Conservation (phyloP, 2,888 invertebrate species). For the Loripinus fragilis region DNA sequence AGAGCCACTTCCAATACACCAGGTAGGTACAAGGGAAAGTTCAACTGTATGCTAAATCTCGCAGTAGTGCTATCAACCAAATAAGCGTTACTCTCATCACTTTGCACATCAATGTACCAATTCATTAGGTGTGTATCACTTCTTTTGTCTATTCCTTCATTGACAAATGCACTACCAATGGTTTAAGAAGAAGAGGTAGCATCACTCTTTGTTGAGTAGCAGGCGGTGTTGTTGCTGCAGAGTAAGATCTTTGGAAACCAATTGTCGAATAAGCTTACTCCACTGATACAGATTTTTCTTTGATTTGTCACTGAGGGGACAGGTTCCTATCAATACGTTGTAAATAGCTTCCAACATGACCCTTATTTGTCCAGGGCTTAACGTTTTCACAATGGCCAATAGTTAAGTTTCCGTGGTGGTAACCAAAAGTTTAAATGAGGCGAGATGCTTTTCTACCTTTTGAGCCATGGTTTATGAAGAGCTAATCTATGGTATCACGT, state of each 20-base stretch:
- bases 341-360: constrained; percentile 43
- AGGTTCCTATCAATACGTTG: constrained; percentile 52
- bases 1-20: constrained; percentile 27
- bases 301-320: constrained; percentile 31
- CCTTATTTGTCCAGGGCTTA: constrained; percentile 26
- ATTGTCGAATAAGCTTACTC: constrained; percentile 37
- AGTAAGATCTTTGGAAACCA: constrained; percentile 39
- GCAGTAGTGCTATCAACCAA: constrained; percentile 24
- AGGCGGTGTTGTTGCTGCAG: constrained; percentile 26
- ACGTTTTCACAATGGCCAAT: constrained; percentile 26
- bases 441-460: constrained; percentile 31
- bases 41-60: constrained; percentile 33
- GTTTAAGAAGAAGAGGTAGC: constrained; percentile 34
- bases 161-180: constrained; percentile 26
- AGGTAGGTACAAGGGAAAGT: constrained; percentile 24
- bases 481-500: too few relatives aligned
- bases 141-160: constrained; percentile 12
- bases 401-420: constrained; percentile 29
- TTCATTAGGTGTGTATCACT: constrained; percentile 3
- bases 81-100: constrained; percentile 32
- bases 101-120: constrained; percentile 34
- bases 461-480: constrained; percentile 27
- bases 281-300: constrained; percentile 39
- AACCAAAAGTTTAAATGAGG: constrained; percentile 33
- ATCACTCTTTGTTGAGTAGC: constrained; percentile 27